Evolutionary conservation across 2,888 invertebrate genomes (phyloP).

Genomic region (Cabera pusaria): DNA sequence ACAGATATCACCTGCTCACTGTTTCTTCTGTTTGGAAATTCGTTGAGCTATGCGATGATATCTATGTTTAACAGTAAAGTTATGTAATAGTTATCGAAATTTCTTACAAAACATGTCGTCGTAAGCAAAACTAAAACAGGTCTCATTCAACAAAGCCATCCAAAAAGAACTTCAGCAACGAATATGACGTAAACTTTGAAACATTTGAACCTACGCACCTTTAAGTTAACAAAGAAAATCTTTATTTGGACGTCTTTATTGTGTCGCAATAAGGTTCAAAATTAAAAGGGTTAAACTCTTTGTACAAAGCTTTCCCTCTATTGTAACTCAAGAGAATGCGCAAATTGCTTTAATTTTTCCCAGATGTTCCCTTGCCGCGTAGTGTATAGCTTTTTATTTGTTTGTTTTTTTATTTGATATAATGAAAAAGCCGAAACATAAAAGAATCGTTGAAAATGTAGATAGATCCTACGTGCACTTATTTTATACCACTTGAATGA

Average conservation of each 20-base stretch:
- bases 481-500: too few relatives aligned
- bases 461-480: too few relatives aligned
- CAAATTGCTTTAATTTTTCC: conserved; percentile 20
- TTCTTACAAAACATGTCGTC: too few relatives aligned
- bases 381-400: conserved; percentile 9
- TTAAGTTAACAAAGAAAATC: neutral
- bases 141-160: too few relatives aligned
- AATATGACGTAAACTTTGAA: conserved; percentile 10
- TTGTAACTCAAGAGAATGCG: conserved; percentile 5
- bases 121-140: too few relatives aligned
- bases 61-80: too few relatives aligned
- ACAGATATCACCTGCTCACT: too few relatives aligned
- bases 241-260: neutral
- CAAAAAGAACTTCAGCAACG: neutral
- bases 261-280: conserved; percentile 2
- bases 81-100: too few relatives aligned
- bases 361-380: conserved; percentile 9
- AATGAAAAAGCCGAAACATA: conserved; percentile 7
- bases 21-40: too few relatives aligned
- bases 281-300: conserved; percentile 1
- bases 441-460: too few relatives aligned
- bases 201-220: conserved; percentile 1
- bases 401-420: conserved; percentile 12
- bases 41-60: too few relatives aligned
- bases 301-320: conserved; percentile 7